Percentiles rank a stretch among this genome's conserved stretches.
Evolutionary conservation across 1,140 invertebrate genomes (phyloP).

Genomic region (Oppia nitens): DNA sequence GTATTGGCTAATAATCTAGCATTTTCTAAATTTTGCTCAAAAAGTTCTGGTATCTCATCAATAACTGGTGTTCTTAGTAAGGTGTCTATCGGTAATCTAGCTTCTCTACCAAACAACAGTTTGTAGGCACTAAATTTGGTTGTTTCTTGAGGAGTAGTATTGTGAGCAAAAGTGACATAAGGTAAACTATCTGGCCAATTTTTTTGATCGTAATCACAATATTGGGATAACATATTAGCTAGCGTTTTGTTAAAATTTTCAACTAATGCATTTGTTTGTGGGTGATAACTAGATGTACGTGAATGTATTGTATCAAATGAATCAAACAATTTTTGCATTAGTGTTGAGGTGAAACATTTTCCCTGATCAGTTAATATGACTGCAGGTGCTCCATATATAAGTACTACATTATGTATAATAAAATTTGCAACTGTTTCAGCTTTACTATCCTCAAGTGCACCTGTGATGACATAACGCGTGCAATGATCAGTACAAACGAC

Average conservation of each 20-base stretch:
- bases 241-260: constrained; percentile 20
- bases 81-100: constrained; percentile 14
- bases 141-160: constrained; percentile 28
- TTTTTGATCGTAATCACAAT: constrained; percentile 23
- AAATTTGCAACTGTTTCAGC: constrained; percentile 21
- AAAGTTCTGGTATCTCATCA: background rate
- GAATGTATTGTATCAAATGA: constrained; percentile 9
- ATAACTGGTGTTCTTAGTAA: background rate
- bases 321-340: constrained; percentile 9
- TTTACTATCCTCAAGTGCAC: constrained; percentile 19
- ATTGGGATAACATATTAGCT: constrained; percentile 17
- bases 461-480: constrained; percentile 24
- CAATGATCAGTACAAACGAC: constrained; percentile 23
- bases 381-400: constrained; percentile 23
- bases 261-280: constrained; percentile 19
- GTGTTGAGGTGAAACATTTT: constrained; percentile 27
- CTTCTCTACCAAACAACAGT: constrained; percentile 30
- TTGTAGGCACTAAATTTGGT: constrained; percentile 30
- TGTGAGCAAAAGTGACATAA: constrained; percentile 31
- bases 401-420: constrained; percentile 23
- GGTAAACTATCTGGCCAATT: constrained; percentile 32
- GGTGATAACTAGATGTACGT: constrained; percentile 11
- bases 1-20: background rate
- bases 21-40: background rate
- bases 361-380: constrained; percentile 30